Percentiles rank a stretch among this genome's conserved stretches.
Conservation (phyloP, 2,113 vertebrate genomes). For the Pterocles gutturalis region DNA sequence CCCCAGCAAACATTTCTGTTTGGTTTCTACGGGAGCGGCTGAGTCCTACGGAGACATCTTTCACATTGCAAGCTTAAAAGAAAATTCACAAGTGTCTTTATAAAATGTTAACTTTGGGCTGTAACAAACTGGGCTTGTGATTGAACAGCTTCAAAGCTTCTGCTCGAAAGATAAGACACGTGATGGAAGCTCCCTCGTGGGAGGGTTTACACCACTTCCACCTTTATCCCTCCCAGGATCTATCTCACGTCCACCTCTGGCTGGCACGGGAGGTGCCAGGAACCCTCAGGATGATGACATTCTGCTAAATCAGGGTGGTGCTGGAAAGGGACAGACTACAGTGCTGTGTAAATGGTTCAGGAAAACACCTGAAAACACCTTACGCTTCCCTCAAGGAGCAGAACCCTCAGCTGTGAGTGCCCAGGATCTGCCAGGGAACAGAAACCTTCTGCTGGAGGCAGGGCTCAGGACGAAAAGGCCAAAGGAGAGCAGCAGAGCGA, state of each 20-base stretch:
- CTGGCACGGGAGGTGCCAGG: neutral
- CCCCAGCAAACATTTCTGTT: neutral
- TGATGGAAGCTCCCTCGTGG: neutral
- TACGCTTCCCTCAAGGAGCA: neutral
- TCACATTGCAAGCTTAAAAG: neutral
- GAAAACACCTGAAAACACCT: neutral
- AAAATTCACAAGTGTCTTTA: neutral
- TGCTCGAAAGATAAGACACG: neutral
- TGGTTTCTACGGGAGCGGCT: neutral
- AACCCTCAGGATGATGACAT: fast-evolving
- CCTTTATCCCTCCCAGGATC: neutral
- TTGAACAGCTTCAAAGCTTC: constrained; percentile 10
- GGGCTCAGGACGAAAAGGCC: neutral
- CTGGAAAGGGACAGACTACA: neutral
- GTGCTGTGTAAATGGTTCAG: neutral
- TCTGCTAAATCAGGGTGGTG: neutral
- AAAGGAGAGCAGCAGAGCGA: neutral
- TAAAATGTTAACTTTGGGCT: neutral
- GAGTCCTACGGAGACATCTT: neutral
- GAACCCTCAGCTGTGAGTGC: neutral
- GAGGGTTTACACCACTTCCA: neutral
- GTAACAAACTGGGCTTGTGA: neutral
- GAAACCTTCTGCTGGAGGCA: neutral
- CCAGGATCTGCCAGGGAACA: neutral
- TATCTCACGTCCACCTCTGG: fast-evolving